Evolutionary conservation across 2,797 vertebrate species (phyloP).

Genomic region (Avahi laniger): DNA sequence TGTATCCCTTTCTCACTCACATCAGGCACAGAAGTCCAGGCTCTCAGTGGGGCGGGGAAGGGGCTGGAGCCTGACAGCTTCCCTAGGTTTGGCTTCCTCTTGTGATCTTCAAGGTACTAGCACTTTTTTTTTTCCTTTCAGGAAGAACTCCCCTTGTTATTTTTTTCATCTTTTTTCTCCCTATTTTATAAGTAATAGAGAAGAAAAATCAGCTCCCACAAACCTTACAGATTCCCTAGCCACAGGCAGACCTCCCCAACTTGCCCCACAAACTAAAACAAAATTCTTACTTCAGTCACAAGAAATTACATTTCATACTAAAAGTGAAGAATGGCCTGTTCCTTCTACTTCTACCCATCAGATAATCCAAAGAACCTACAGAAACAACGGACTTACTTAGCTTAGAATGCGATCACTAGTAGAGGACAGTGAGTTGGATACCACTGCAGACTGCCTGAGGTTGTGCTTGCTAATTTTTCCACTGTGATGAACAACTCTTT

Average conservation of each 20-base stretch:
- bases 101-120: neutral
- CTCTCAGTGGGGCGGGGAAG: neutral
- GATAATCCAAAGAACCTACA: constrained; percentile 7
- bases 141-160: constrained; percentile 30
- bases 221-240: neutral
- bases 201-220: constrained; percentile 13
- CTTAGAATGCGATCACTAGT: constrained; percentile 4
- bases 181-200: neutral
- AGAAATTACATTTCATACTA: constrained; percentile 32
- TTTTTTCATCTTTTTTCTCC: neutral
- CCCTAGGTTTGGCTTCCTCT: constrained; percentile 29
- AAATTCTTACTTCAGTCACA: constrained; percentile 20
- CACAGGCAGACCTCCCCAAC: neutral
- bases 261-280: constrained; percentile 44
- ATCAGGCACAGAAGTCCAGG: neutral
- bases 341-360: neutral
- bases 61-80: neutral
- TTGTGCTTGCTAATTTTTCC: constrained; percentile 32
- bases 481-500: neutral
- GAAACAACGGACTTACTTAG: neutral
- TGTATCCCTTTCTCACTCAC: neutral
- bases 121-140: neutral
- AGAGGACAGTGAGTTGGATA: neutral
- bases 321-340: constrained; percentile 34
- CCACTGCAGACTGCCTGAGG: neutral